Percentiles rank a stretch among this genome's conserved stretches.
Evolutionary conservation across 2,113 vertebrate genomes (phyloP).

Genomic region (Benitochromis conjunctus): DNA sequence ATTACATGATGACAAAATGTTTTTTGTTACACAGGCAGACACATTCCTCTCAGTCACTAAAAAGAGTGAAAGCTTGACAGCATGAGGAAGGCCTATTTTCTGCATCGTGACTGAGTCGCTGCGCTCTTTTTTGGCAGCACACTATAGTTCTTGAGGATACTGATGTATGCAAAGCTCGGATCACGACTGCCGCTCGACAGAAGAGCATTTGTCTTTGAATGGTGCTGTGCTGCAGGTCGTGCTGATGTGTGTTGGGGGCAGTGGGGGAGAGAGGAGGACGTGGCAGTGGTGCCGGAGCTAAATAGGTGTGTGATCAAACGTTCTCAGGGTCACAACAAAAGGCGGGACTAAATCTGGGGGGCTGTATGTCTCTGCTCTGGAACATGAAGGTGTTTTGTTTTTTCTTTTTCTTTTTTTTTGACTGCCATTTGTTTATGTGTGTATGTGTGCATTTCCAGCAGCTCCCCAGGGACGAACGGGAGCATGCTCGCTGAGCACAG

Average conservation of each 20-base stretch:
- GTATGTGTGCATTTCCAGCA: not conserved
- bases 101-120: conserved; percentile 23
- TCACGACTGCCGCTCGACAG: conserved; percentile 44
- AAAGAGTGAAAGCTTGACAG: not conserved
- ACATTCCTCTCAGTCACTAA: not conserved
- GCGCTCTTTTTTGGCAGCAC: conserved; percentile 16
- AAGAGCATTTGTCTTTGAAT: conserved; percentile 44
- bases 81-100: not conserved
- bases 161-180: conserved; percentile 61
- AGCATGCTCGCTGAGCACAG: not conserved
- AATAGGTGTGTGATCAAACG: conserved; percentile 30
- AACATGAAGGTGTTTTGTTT: not conserved
- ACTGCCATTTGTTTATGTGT: not conserved
- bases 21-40: not conserved
- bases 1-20: not conserved
- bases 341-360: not conserved
- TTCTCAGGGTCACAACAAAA: conserved; percentile 41
- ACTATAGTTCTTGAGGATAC: conserved; percentile 3
- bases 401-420: not conserved
- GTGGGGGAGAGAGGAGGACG: not conserved
- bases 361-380: not conserved
- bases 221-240: conserved; percentile 7
- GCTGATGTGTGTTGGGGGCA: not conserved
- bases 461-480: conserved; percentile 2
- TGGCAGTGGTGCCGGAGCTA: not conserved